Evolutionary conservation across 2,797 vertebrate species (phyloP).

Genomic region (Artibeus lituratus): DNA sequence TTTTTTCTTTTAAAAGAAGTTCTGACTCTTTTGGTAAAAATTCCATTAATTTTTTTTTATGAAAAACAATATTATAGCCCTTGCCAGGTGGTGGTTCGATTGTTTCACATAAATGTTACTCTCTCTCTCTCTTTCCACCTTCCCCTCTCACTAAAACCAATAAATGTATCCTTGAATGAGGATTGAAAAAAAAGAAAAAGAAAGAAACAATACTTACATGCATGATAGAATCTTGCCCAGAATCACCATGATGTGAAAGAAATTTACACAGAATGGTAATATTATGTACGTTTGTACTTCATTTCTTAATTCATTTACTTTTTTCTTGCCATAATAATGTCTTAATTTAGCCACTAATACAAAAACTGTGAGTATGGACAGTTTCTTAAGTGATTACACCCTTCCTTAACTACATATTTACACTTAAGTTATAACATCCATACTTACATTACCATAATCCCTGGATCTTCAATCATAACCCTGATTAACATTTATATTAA

Average conservation of each 20-base stretch:
- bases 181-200: not conserved
- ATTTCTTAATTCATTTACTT: not conserved
- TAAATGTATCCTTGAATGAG: not conserved
- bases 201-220: not conserved
- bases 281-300: not conserved
- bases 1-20: not conserved
- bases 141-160: not conserved
- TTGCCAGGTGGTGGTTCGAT: not conserved
- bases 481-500: conserved; percentile 40
- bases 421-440: not conserved
- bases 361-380: not conserved
- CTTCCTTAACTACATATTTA: conserved; percentile 23
- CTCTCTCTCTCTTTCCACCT: not conserved
- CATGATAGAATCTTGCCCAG: not conserved
- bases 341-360: not conserved
- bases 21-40: not conserved
- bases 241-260: not conserved
- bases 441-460: not conserved
- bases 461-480: not conserved
- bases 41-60: too few relatives aligned
- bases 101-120: not conserved
- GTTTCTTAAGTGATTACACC: not conserved
- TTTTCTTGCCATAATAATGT: not conserved
- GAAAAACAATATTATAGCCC: not conserved
- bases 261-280: not conserved